Evolutionary conservation across 2,797 vertebrate genomes (phyloP).

Genomic region (Acrocephalus scirpaceus): DNA sequence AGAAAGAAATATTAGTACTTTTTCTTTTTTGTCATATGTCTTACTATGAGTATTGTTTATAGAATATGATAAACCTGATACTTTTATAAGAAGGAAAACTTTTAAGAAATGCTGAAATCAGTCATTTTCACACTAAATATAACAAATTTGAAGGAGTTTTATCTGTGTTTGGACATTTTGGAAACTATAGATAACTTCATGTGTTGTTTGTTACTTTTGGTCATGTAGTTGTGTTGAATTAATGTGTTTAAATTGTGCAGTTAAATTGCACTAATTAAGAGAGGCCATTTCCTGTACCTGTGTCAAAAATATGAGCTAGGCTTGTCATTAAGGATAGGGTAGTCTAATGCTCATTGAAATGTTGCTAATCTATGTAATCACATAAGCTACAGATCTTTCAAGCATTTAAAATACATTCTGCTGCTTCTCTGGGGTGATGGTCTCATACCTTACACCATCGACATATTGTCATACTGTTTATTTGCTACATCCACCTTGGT

Average conservation of each 20-base stretch:
- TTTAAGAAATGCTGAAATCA: neutral
- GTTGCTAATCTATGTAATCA: constrained; percentile 24
- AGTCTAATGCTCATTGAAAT: neutral
- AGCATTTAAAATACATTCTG: constrained; percentile 17
- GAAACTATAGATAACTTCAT: neutral
- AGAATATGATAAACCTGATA: neutral
- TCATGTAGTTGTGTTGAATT: neutral
- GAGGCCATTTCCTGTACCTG: neutral
- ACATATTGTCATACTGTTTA: constrained; percentile 80
- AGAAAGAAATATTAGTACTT: neutral
- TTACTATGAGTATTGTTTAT: neutral
- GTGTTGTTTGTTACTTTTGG: neutral
- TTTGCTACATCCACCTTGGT: constrained; percentile 79
- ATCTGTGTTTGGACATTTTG: neutral
- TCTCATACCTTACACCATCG: constrained; percentile 71
- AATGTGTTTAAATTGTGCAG: neutral
- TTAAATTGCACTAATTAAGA: neutral
- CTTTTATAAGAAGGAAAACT: neutral
- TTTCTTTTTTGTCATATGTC: neutral
- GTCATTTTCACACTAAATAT: neutral
- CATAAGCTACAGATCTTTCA: constrained; percentile 23
- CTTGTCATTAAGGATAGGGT: neutral
- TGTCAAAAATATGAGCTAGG: neutral
- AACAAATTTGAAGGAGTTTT: neutral
- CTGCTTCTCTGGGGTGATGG: constrained; percentile 9